Conservation (phyloP, 35 echinoderm and acorn worm species). For the Holothuria glaberrima region DNA sequence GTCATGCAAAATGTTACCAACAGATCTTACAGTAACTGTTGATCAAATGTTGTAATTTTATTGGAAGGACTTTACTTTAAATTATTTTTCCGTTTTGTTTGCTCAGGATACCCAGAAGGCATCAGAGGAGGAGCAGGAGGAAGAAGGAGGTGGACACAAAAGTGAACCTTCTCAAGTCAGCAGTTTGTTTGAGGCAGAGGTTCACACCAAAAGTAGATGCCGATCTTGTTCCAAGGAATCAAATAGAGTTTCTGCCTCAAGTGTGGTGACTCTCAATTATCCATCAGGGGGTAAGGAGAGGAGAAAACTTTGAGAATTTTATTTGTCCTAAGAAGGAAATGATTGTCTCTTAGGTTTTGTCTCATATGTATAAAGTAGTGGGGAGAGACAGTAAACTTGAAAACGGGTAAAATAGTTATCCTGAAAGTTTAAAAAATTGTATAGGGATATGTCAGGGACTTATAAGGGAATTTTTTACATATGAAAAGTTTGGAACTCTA, state of each 20-base stretch:
- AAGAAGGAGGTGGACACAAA: neutral
- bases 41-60: neutral
- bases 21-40: too few species aligned
- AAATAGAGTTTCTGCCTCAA: slow-evolving; percentile 52
- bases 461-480: neutral
- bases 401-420: neutral
- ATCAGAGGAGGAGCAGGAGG: neutral
- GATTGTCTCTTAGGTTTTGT: too few species aligned
- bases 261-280: slow-evolving; percentile 86
- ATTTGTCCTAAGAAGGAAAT: too few species aligned
- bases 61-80: neutral
- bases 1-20: too few species aligned
- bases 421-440: neutral
- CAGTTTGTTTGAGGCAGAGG: slow-evolving; percentile 81
- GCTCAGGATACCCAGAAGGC: neutral
- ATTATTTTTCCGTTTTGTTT: neutral
- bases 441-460: neutral
- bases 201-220: slow-evolving; percentile 71
- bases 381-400: neutral
- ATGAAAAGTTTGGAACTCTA: neutral
- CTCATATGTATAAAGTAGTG: neutral
- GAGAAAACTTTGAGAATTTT: neutral
- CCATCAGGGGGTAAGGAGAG: slow-evolving; percentile 74
- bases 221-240: slow-evolving; percentile 79
- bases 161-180: neutral